phyloP scores from a whole-genome alignment of 2,888 invertebrate genomes.

The Halictus quadricinctus region DNA sequence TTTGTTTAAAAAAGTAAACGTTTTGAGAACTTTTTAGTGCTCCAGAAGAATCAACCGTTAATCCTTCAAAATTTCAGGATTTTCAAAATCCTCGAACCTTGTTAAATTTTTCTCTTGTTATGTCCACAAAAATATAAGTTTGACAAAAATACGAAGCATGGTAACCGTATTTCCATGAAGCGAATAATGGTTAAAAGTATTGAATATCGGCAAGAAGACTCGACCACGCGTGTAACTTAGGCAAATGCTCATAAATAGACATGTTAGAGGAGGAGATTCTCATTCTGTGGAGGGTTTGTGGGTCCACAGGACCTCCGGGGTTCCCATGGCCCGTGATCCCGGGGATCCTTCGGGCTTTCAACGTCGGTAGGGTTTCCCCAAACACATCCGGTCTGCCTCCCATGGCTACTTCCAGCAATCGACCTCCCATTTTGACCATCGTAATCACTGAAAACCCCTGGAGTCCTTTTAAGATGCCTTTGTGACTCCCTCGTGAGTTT shows the following conservation, averaged over 20 bases:
- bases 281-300: slow-evolving; percentile 1
- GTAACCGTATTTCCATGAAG: neutral
- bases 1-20: no score
- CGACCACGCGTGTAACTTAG: neutral
- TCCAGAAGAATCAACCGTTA: no score
- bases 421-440: neutral
- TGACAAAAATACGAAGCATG: no score
- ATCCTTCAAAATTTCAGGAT: no score
- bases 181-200: neutral
- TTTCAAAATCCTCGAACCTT: no score
- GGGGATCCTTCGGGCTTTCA: neutral
- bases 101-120: no score
- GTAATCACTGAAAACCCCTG: neutral
- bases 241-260: neutral
- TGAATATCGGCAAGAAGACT: neutral
- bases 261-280: neutral
- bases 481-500: neutral
- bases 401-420: neutral
- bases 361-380: neutral
- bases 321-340: neutral
- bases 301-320: neutral
- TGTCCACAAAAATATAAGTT: no score
- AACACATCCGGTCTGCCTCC: neutral
- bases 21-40: no score
- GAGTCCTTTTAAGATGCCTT: neutral